Evolutionary conservation across 1,140 invertebrate genomes (phyloP).

Genomic region (Chionoecetes opilio): DNA sequence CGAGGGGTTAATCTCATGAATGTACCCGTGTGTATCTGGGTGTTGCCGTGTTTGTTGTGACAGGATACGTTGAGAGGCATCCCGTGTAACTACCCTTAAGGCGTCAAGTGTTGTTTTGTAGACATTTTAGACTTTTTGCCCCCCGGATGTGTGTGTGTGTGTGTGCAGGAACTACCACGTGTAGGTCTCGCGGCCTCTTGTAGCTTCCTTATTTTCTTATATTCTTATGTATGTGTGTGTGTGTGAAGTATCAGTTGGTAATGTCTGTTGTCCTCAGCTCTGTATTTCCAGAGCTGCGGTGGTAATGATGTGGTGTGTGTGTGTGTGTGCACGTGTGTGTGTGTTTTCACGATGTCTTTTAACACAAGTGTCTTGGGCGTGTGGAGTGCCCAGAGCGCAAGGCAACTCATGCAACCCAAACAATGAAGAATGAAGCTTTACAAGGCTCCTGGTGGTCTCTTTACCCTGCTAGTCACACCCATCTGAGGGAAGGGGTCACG

Average conservation of each 20-base stretch:
- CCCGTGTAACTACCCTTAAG: neutral
- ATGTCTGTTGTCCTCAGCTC: neutral
- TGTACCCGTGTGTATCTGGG: too few species aligned
- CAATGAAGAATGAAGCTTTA: slow-evolving; percentile 58
- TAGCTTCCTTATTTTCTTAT: too few species aligned
- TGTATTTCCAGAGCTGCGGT: neutral
- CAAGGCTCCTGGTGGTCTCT: neutral
- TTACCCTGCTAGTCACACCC: too few species aligned
- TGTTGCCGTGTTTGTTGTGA: too few species aligned
- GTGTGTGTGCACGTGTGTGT: neutral
- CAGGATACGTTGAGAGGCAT: neutral
- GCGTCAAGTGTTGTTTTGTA: neutral
- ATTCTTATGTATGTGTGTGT: neutral
- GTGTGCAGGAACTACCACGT: too few species aligned
- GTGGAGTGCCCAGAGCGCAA: neutral
- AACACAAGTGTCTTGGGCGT: slow-evolving; percentile 33
- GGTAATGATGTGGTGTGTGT: slow-evolving; percentile 38
- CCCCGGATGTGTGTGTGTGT: neutral
- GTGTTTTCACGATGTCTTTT: neutral
- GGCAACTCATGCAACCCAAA: slow-evolving; percentile 56
- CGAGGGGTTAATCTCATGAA: too few species aligned
- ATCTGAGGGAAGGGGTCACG: too few species aligned
- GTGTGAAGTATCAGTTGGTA: neutral
- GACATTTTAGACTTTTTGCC: neutral
- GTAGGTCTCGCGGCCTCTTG: too few species aligned